Evolutionary conservation across 2,797 vertebrate species (phyloP), one percentile per base, ranked within the genome.

Genomic region (Gallinago solitaria): DNA sequence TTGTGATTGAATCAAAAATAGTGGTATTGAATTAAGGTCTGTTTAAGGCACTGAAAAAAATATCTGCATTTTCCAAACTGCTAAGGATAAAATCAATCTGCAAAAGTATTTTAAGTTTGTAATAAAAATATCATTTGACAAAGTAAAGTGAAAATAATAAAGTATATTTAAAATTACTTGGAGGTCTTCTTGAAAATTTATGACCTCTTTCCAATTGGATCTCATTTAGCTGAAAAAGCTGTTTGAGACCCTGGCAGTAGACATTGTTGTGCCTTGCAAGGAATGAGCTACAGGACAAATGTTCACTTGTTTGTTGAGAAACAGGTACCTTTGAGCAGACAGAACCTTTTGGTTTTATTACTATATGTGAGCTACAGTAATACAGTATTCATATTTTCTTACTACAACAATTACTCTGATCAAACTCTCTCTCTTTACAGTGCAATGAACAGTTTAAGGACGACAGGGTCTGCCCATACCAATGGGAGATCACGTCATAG

Each of bases 1-100:
- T 96, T 95, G 92, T 96, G 95, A 85, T 97, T 94, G 94, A 95
- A 96, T 92, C 89, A 74, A 96, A 96, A 96, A 96, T 94, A 96
- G 81, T 65, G 86, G 69, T 83, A 83, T 96, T 96, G 96, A 95
- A 95, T 95, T 92, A 78, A 90, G n/a, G 88, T 81, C 93, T 94
- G 75, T 87, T 96, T 95, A 85, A 95, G 61, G 43, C 85, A 84
- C 86, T 83, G 70, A 92, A 89, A 93, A 68, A 68, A 77, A 43
- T 71, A 51, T 75, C 18, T 5, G 14, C 76, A 1, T 96, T 95
- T 96, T 80, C 68, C 90, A 91, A 96, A 92, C 74, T 96, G 83
- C 75, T 79, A 87, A 88, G 75, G 89, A 89, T 71, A 94, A 96
- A 96, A 93, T 95, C 88, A 95, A 83, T 96, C 94, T 89, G 81